Percentiles rank a stretch among this genome's conserved stretches.
Conservation (phyloP, 2,888 invertebrate genomes). For the Tetragonisca angustula region DNA sequence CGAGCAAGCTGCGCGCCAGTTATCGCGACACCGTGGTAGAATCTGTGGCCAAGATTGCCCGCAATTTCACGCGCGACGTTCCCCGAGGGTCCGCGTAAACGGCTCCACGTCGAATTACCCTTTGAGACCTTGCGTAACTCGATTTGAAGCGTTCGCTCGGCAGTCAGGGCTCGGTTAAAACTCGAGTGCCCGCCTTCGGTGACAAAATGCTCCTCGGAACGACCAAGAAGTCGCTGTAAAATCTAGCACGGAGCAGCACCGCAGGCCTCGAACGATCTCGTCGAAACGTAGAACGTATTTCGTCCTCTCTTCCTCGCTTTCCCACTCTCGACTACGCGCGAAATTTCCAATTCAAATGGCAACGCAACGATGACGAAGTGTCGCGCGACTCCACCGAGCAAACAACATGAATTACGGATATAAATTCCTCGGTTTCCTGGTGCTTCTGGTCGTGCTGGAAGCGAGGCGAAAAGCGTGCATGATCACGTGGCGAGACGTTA, state of each 20-base stretch:
- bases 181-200: slow-evolving; percentile 25
- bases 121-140: slow-evolving; percentile 60
- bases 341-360: slow-evolving; percentile 40
- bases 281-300: neutral
- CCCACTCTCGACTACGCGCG: neutral
- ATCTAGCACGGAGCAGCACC: neutral
- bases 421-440: slow-evolving; percentile 26
- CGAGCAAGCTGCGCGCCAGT: neutral
- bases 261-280: neutral
- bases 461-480: neutral
- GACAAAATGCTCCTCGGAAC: slow-evolving; percentile 15
- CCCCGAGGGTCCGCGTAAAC: slow-evolving; percentile 42
- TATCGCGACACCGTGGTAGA: slow-evolving; percentile 19
- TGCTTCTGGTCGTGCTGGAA: neutral
- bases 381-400: slow-evolving; percentile 20
- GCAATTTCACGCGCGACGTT: slow-evolving; percentile 49
- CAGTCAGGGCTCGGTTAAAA: slow-evolving; percentile 23
- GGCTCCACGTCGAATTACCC: slow-evolving; percentile 58
- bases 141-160: slow-evolving; percentile 49
- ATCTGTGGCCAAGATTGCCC: slow-evolving; percentile 42
- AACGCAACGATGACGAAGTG: slow-evolving; percentile 19
- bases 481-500: neutral
- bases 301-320: neutral
- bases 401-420: slow-evolving; percentile 39
- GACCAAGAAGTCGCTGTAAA: slow-evolving; percentile 2